Percentiles rank a stretch among this genome's conserved stretches.
Conservation (phyloP, 2,888 invertebrate genomes). For the Tuta absoluta region DNA sequence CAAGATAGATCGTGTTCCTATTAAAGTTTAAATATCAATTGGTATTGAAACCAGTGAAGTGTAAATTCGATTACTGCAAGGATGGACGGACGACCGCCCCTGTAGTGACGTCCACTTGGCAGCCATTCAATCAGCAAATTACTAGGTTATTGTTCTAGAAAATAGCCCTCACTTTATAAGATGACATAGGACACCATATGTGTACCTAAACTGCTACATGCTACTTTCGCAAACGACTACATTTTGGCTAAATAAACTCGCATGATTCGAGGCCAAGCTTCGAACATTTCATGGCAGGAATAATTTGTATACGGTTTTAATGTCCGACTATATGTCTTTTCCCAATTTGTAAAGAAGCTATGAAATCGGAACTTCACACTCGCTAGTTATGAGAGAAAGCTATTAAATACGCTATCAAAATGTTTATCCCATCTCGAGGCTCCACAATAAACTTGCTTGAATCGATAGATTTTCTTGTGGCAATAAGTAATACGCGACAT, state of each 20-base stretch:
- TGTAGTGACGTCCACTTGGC: conserved; percentile 42
- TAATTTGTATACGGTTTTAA: not conserved
- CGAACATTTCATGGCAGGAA: conserved; percentile 5
- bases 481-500: not conserved
- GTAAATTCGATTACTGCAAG: conserved; percentile 20
- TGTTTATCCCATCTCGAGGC: not conserved
- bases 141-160: conserved; percentile 41
- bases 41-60: conserved; percentile 1
- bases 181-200: conserved; percentile 1
- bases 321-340: not conserved
- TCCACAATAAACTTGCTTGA: not conserved
- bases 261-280: not conserved
- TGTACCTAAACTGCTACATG: not conserved
- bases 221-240: conserved; percentile 25
- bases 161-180: conserved; percentile 30
- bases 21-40: not conserved
- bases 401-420: not conserved
- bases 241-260: conserved; percentile 9
- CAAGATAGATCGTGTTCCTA: not conserved
- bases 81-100: conserved; percentile 27
- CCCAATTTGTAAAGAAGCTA: not conserved
- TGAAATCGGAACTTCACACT: not conserved
- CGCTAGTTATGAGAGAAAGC: not conserved
- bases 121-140: conserved; percentile 42
- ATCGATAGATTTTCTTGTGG: not conserved